phyloP scores from a whole-genome alignment of 2,888 invertebrate species.

The Corythucha ciliata region DNA sequence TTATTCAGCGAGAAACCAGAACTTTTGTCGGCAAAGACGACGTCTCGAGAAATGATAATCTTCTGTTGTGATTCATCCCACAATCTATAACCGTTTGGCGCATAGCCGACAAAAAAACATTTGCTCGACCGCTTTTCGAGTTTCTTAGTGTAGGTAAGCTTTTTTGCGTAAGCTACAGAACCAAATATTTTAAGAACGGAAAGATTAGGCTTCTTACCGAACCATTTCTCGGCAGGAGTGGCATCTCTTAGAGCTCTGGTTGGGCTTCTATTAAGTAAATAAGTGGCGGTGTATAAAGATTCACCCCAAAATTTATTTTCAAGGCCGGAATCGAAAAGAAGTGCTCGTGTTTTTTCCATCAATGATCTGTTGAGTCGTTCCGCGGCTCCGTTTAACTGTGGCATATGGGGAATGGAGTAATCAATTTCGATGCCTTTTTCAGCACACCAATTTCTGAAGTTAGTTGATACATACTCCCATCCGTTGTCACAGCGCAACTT shows the following conservation, averaged over 20 bases:
- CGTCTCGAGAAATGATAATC: slow-evolving; percentile 17
- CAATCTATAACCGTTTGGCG: slow-evolving; percentile 12
- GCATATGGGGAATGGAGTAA: slow-evolving; percentile 11
- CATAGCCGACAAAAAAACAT: slow-evolving; percentile 18
- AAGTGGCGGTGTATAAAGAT: background rate
- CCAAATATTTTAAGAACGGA: slow-evolving; percentile 11
- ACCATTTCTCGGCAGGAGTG: slow-evolving; percentile 15
- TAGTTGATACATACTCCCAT: slow-evolving; percentile 1
- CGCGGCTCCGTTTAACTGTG: slow-evolving; percentile 12
- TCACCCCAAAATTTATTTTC: background rate
- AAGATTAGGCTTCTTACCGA: slow-evolving; percentile 7
- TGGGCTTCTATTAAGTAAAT: slow-evolving; percentile 14
- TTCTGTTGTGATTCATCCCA: slow-evolving; percentile 11
- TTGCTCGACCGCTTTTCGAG: background rate
- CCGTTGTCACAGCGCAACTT: slow-evolving; percentile 7
- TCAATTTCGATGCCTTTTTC: slow-evolving; percentile 15
- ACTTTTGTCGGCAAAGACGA: too few species aligned
- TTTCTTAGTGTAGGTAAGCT: slow-evolving; percentile 7
- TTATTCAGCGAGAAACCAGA: too few species aligned
- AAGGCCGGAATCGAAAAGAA: background rate
- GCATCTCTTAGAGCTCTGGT: background rate
- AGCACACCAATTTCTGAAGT: slow-evolving; percentile 9
- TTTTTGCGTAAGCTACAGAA: background rate
- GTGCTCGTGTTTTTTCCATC: slow-evolving; percentile 10
- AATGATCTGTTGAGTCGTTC: slow-evolving; percentile 7